These are phyloP conservation scores for Vanessa tameamea DNA, from an alignment of 1,140 invertebrate species.

Conservation along the genomic window DNA sequence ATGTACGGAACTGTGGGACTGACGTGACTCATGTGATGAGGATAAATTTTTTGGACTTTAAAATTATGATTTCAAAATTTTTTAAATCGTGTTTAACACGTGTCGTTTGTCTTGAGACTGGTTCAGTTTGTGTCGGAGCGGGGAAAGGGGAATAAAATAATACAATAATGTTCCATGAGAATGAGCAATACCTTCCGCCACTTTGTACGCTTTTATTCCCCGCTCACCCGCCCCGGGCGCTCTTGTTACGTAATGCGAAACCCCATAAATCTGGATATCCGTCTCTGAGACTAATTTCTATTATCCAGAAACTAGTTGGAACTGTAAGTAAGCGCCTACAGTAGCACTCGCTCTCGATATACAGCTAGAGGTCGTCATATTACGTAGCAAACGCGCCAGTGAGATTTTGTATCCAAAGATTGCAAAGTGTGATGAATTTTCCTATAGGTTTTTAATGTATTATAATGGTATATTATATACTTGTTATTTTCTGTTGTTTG, in stretches of 20 bases:
- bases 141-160: not conserved
- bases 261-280: constrained; percentile 24
- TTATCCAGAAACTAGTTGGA: not conserved
- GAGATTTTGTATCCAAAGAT: constrained; percentile 77
- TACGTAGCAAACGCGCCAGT: constrained; percentile 25
- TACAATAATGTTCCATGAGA: not conserved
- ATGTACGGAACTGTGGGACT: constrained; percentile 67
- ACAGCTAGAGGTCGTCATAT: constrained; percentile 8
- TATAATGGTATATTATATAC: constrained; percentile 74
- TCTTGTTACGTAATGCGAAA: constrained; percentile 23
- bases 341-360: not conserved
- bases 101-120: constrained; percentile 68
- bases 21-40: constrained; percentile 77
- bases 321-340: not conserved
- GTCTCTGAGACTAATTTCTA: not conserved
- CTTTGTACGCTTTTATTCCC: not conserved
- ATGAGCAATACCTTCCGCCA: not conserved
- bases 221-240: constrained; percentile 9
- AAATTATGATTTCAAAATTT: constrained; percentile 56
- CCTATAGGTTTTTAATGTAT: constrained; percentile 74
- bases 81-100: constrained; percentile 74
- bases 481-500: constrained; percentile 74
- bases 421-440: constrained; percentile 74
- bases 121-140: constrained; percentile 51
- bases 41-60: constrained; percentile 66